These are phyloP conservation scores for Epizoanthus fatuus DNA, from an alignment of 92 coral and sea anemone genomes.

Conservation along the genomic window DNA sequence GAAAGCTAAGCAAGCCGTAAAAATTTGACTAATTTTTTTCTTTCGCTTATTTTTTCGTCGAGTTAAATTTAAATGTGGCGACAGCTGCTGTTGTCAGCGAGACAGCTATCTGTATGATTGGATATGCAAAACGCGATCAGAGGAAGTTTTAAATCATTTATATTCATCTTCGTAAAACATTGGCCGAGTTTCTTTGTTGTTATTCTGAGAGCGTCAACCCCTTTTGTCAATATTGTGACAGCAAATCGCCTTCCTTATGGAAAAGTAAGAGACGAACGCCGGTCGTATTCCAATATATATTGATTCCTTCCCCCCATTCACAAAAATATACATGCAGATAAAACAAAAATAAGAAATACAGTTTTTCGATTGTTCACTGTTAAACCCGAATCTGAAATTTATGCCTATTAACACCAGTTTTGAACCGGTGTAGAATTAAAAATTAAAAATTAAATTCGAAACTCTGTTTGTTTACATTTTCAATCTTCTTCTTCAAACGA, in stretches of 20 bases:
- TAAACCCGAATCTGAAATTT: neutral
- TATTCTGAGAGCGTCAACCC: conserved; percentile 8
- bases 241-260: conserved; percentile 3
- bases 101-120: neutral
- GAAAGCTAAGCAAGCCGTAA: too few relatives aligned
- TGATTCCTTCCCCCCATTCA: neutral
- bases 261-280: neutral
- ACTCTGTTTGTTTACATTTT: conserved; percentile 23
- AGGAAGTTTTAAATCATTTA: conserved; percentile 31
- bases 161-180: neutral
- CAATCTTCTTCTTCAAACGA: conserved; percentile 89
- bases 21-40: neutral
- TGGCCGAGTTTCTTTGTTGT: conserved; percentile 8
- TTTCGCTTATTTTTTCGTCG: neutral
- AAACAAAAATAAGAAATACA: conserved; percentile 19
- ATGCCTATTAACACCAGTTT: conserved; percentile 15
- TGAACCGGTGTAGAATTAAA: neutral
- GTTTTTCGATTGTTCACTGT: neutral
- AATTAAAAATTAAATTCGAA: conserved; percentile 18
- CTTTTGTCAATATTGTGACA: conserved; percentile 28
- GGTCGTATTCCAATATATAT: neutral
- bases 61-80: neutral
- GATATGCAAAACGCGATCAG: conserved; percentile 38
- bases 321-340: conserved; percentile 17
- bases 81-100: conserved; percentile 16